A percentile compares a stretch with the other conserved stretches of the same genome.
phyloP scores from a whole-genome alignment of 2,113 vertebrate genomes.

The Heteronetta atricapilla region DNA sequence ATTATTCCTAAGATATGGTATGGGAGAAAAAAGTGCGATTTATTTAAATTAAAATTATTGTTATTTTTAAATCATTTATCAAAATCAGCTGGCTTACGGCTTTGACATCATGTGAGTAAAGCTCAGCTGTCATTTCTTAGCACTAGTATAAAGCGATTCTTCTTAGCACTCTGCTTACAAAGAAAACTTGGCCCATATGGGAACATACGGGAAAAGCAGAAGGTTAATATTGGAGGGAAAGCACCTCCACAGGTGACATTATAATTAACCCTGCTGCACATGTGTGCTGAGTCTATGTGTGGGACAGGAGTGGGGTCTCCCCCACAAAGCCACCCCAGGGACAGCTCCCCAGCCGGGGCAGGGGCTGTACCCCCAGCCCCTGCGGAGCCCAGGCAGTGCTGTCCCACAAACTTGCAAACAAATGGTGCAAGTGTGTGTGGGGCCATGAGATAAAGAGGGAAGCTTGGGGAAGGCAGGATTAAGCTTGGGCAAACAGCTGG shows the following conservation, averaged over 20 bases:
- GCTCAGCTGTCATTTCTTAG: constrained; percentile 4
- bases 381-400: background rate
- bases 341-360: background rate
- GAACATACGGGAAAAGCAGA: constrained; percentile 49
- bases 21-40: background rate
- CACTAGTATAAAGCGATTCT: background rate
- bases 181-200: constrained; percentile 17
- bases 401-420: background rate
- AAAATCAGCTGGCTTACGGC: background rate
- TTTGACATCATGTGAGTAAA: background rate
- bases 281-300: background rate
- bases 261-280: background rate
- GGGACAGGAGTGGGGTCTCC: background rate
- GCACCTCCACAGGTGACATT: constrained; percentile 26
- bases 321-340: background rate
- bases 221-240: constrained; percentile 3
- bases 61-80: background rate
- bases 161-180: background rate
- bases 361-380: background rate
- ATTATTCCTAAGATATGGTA: background rate
- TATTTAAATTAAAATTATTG: background rate
- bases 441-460: background rate
- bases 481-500: background rate
- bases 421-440: background rate
- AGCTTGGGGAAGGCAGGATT: background rate